Percentiles rank a stretch among this genome's conserved stretches.
These are phyloP conservation scores for Cosmia trapezina DNA, from an alignment of 2,888 invertebrate genomes.

Conservation along the genomic window DNA sequence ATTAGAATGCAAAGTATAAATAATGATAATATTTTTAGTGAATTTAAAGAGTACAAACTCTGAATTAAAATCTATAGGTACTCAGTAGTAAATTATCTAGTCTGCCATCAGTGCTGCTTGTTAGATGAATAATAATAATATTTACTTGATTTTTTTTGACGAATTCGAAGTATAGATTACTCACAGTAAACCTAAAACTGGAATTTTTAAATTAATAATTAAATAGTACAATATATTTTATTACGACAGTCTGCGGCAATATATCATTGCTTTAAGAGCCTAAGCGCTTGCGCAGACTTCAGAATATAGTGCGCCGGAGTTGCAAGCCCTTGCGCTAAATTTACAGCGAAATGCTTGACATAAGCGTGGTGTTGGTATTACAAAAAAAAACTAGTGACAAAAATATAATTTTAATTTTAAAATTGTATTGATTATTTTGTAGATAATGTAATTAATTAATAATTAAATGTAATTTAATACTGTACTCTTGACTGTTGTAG, in stretches of 20 bases:
- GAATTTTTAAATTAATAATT: neutral
- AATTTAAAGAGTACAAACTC: neutral
- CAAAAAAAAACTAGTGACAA: neutral
- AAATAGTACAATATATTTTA: neutral
- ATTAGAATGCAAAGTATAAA: neutral
- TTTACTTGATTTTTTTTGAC: neutral
- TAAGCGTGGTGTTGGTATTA: neutral
- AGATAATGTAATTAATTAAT: neutral
- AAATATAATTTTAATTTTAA: constrained; percentile 5
- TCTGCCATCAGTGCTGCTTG: neutral
- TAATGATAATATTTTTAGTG: neutral
- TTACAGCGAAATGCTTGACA: neutral
- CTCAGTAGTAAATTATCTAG: neutral
- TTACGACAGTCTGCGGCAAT: neutral
- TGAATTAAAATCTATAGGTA: neutral
- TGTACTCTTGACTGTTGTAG: neutral
- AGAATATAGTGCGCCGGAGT: neutral
- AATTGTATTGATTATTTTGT: neutral
- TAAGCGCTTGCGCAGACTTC: neutral
- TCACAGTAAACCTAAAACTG: neutral
- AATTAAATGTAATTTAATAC: neutral
- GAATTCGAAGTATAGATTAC: neutral
- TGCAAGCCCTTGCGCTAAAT: neutral
- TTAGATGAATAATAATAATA: neutral
- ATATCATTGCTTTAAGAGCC: no score